These are phyloP conservation scores for Pocillopora verrucosa DNA, from an alignment of 64 coral and sea anemone species.

Conservation along the genomic window DNA sequence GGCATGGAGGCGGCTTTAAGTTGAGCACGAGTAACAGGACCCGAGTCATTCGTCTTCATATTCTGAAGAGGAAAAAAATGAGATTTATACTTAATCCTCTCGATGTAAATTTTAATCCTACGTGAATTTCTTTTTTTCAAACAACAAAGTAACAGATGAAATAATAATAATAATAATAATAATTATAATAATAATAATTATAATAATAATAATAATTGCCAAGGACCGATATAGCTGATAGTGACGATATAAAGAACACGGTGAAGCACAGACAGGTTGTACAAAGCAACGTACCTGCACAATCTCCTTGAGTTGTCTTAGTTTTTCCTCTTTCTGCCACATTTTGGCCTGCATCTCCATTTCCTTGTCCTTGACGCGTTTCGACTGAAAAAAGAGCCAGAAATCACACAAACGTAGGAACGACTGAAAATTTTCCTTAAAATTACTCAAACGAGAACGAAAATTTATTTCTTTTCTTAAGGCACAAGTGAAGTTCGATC, in stretches of 20 bases:
- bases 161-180: too few relatives aligned
- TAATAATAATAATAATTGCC: too few relatives aligned
- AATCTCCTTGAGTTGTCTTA: constrained; percentile 95
- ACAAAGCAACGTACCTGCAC: constrained; percentile 63
- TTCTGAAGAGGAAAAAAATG: constrained; percentile 42
- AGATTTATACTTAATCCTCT: neutral
- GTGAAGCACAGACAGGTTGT: neutral
- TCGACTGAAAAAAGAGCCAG: constrained; percentile 55
- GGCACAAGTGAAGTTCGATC: too few relatives aligned
- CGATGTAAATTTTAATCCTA: too few relatives aligned
- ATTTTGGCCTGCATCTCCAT: constrained; percentile 94
- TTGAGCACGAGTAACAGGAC: constrained; percentile 60
- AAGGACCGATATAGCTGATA: too few relatives aligned
- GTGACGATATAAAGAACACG: neutral
- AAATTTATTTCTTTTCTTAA: too few relatives aligned
- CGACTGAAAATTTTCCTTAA: neutral
- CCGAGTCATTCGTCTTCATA: constrained; percentile 56
- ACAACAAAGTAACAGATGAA: too few relatives aligned
- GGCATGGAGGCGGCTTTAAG: constrained; percentile 39
- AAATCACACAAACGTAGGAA: neutral
- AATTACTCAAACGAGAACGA: neutral
- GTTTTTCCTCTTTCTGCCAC: constrained; percentile 92
- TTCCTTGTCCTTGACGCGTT: constrained; percentile 97
- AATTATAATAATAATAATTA: too few relatives aligned
- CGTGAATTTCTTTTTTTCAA: too few relatives aligned